Percentiles rank a stretch among this genome's conserved stretches.
phyloP scores from a whole-genome alignment of 2,113 vertebrate species.

The Micronycteris hirsuta region DNA sequence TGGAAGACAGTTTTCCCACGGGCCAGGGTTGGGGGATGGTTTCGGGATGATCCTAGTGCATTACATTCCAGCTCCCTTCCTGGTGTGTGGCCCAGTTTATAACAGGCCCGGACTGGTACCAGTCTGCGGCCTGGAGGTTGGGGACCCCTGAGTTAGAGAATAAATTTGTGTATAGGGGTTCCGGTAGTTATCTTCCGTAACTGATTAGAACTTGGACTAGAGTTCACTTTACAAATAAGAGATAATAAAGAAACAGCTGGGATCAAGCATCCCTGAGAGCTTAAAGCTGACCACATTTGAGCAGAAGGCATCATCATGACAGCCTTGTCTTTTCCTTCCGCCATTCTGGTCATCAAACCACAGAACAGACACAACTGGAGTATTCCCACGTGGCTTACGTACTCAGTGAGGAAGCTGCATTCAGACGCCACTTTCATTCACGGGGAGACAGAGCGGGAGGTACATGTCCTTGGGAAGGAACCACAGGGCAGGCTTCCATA shows the following conservation, averaged over 20 bases:
- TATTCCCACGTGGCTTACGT: neutral
- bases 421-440: neutral
- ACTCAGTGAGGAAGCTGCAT: neutral
- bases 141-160: neutral
- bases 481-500: neutral
- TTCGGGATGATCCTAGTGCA: too few species aligned
- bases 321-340: neutral
- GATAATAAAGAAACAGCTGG: neutral
- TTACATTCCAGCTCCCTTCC: too few species aligned
- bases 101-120: too few species aligned
- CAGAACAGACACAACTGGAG: neutral
- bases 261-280: neutral
- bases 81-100: too few species aligned
- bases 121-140: too few species aligned
- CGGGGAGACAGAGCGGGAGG: neutral
- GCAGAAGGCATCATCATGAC: neutral
- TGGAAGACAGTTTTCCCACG: too few species aligned
- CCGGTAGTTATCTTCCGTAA: neutral
- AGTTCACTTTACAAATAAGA: constrained; percentile 25
- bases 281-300: neutral
- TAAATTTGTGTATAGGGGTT: neutral
- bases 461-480: neutral
- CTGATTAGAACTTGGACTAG: neutral
- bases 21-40: too few species aligned
- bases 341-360: neutral